Percentiles rank a stretch among this genome's conserved stretches.
Conservation (phyloP, 2,113 vertebrate species). For the Plectropomus leopardus region DNA sequence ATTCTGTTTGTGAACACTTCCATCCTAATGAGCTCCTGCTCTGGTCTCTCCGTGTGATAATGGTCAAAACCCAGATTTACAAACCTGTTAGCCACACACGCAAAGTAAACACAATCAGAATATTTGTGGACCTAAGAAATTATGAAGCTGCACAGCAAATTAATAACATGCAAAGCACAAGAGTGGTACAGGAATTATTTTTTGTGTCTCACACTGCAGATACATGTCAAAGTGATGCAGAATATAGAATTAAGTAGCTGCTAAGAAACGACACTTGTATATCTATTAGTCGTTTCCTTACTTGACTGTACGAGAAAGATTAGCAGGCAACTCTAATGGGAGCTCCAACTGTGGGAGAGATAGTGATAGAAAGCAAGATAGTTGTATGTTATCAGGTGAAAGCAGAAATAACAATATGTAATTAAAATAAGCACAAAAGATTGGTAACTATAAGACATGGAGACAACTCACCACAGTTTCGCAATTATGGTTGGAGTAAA, state of each 20-base stretch:
- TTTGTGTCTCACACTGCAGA: background rate
- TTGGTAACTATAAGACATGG: background rate
- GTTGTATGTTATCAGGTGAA: background rate
- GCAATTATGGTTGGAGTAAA: conserved; percentile 87
- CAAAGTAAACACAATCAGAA: background rate
- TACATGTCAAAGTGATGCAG: background rate
- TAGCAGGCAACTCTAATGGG: conserved; percentile 71
- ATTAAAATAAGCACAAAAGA: background rate
- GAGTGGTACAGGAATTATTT: background rate
- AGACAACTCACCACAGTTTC: conserved; percentile 88
- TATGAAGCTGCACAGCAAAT: background rate
- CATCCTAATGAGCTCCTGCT: conserved; percentile 82
- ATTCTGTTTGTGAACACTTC: conserved; percentile 90
- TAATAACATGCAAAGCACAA: background rate
- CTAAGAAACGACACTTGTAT: conserved; percentile 5
- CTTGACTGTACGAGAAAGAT: conserved; percentile 75
- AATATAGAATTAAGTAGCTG: background rate
- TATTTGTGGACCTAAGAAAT: background rate
- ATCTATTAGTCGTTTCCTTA: conserved; percentile 58
- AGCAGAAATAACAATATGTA: background rate
- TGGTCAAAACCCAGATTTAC: conserved; percentile 90
- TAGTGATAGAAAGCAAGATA: conserved; percentile 3
- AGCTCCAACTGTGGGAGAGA: conserved; percentile 81
- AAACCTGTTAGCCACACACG: conserved; percentile 81
- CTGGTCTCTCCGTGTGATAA: conserved; percentile 75